These are phyloP conservation scores for Heliopora coerulea DNA, from an alignment of 92 coral and sea anemone species.

Conservation along the genomic window DNA sequence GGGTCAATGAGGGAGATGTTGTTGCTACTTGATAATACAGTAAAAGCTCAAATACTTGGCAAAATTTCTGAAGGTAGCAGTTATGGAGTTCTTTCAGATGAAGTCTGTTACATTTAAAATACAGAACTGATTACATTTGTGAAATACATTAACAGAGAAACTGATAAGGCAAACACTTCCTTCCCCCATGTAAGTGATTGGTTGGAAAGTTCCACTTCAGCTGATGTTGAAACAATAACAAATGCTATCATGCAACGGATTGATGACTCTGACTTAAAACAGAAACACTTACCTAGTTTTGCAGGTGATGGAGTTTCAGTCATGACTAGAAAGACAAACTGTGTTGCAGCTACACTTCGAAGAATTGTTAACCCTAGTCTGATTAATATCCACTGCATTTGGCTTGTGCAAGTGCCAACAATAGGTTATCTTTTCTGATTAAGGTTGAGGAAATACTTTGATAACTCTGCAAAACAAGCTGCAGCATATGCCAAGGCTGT, in stretches of 20 bases:
- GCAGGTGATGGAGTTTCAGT: slow-evolving; percentile 60
- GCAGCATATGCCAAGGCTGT: slow-evolving; percentile 41
- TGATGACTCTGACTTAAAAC: slow-evolving; percentile 34
- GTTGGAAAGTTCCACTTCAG: slow-evolving; percentile 52
- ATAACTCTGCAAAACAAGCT: slow-evolving; percentile 42
- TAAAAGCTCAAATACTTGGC: slow-evolving; percentile 30
- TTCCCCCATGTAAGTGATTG: slow-evolving; percentile 54
- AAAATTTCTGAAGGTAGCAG: slow-evolving; percentile 40
- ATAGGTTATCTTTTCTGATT: neutral
- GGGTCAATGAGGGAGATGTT: slow-evolving; percentile 66
- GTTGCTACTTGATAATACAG: slow-evolving; percentile 49
- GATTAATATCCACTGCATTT: slow-evolving; percentile 55
- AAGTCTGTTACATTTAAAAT: slow-evolving; percentile 57
- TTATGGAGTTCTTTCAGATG: slow-evolving; percentile 61
- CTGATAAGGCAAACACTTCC: slow-evolving; percentile 51
- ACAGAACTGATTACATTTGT: slow-evolving; percentile 59
- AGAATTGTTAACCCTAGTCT: slow-evolving; percentile 46
- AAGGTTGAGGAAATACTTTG: neutral
- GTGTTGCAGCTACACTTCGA: slow-evolving; percentile 58
- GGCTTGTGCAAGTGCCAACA: slow-evolving; percentile 54
- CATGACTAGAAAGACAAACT: slow-evolving; percentile 55
- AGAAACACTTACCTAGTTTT: slow-evolving; percentile 52
- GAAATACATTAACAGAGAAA: slow-evolving; percentile 52
- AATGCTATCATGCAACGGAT: slow-evolving; percentile 45
- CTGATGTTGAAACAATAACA: slow-evolving; percentile 50